Evolutionary conservation across 2,888 invertebrate genomes (phyloP).

Genomic region (Emmelina monodactyla): DNA sequence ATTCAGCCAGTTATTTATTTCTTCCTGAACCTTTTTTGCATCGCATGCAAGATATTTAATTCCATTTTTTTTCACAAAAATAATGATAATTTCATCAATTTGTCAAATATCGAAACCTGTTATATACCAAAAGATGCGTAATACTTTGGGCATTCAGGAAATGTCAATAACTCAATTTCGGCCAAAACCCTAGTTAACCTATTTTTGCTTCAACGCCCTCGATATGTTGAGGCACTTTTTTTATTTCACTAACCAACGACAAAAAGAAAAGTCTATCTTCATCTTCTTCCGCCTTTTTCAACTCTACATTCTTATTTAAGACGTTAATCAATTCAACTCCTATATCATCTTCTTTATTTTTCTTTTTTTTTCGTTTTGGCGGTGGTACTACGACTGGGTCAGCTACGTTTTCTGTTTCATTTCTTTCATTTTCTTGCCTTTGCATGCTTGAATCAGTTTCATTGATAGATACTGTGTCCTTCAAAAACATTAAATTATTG

Average conservation of each 20-base stretch:
- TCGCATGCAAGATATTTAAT: too few relatives aligned
- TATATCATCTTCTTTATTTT: slow-evolving; percentile 11
- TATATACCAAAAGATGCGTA: too few relatives aligned
- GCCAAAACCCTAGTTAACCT: too few relatives aligned
- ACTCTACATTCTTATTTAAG: slow-evolving; percentile 14
- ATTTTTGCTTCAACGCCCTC: too few relatives aligned
- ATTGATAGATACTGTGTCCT: slow-evolving; percentile 12
- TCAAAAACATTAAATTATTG: slow-evolving; percentile 15
- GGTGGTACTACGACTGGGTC: slow-evolving; percentile 9
- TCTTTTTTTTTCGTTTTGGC: slow-evolving; percentile 12
- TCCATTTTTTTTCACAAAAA: too few relatives aligned
- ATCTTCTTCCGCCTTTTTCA: slow-evolving; percentile 8
- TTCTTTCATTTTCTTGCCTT: slow-evolving; percentile 11
- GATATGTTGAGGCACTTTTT: slow-evolving; percentile 15
- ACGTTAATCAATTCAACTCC: slow-evolving; percentile 12
- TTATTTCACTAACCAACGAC: slow-evolving; percentile 14
- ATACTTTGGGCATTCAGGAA: too few relatives aligned
- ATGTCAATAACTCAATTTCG: too few relatives aligned
- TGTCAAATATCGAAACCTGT: too few relatives aligned
- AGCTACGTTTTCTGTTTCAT: slow-evolving; percentile 11
- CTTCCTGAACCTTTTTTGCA: too few relatives aligned
- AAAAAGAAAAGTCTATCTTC: slow-evolving; percentile 10
- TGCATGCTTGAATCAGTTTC: slow-evolving; percentile 10
- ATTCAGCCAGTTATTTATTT: too few relatives aligned
- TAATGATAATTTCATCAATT: too few relatives aligned